These are phyloP conservation scores for Galaxea fascicularis DNA, from an alignment of 92 coral and sea anemone genomes.

Conservation along the genomic window DNA sequence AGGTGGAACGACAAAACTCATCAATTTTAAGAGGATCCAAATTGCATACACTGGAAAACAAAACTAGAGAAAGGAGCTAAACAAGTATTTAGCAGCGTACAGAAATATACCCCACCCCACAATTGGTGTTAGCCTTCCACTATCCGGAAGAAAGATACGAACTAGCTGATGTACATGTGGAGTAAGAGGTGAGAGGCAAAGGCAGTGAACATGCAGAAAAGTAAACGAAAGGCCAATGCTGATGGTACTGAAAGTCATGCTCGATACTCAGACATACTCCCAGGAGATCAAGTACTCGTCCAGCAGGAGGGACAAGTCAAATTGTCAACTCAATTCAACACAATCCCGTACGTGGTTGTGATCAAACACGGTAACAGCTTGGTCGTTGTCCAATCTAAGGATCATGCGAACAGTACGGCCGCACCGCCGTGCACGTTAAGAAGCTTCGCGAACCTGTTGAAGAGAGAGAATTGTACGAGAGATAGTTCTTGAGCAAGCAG, in stretches of 20 bases:
- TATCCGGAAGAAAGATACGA: conserved; percentile 24
- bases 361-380: conserved; percentile 56
- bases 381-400: too few species aligned
- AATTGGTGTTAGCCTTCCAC: conserved; percentile 44
- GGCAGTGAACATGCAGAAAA: conserved; percentile 62
- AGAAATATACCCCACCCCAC: conserved; percentile 43
- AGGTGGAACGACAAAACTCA: conserved; percentile 43
- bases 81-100: conserved; percentile 42
- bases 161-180: conserved; percentile 34
- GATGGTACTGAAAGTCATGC: conserved; percentile 49
- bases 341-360: conserved; percentile 45
- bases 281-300: conserved; percentile 63
- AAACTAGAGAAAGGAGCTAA: conserved; percentile 46
- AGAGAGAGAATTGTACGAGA: too few species aligned
- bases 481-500: too few species aligned
- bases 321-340: conserved; percentile 44
- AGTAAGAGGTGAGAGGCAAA: conserved; percentile 46
- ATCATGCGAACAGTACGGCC: too few species aligned
- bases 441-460: too few species aligned
- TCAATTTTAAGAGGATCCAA: conserved; percentile 48
- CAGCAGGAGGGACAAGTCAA: conserved; percentile 44
- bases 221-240: conserved; percentile 54
- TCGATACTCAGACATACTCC: conserved; percentile 26
- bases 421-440: too few species aligned
- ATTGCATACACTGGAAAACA: conserved; percentile 45